These are phyloP conservation scores for Pyrrhosoma nymphula DNA, from an alignment of 2,888 invertebrate species.

Conservation along the genomic window DNA sequence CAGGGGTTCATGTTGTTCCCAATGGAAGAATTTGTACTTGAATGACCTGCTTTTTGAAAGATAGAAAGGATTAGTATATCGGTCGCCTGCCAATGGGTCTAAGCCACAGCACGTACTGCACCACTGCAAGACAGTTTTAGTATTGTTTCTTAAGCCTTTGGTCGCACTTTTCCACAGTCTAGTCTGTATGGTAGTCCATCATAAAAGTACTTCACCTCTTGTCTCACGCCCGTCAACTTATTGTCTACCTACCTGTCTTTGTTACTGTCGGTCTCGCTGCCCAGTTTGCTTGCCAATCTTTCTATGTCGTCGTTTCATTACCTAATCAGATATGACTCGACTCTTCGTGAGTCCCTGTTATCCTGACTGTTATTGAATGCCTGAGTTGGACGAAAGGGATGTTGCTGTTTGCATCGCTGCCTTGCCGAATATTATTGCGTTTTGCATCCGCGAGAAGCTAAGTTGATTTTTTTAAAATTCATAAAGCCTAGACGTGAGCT, in stretches of 20 bases:
- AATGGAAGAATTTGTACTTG: no score
- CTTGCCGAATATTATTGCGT: neutral
- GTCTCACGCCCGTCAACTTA: neutral
- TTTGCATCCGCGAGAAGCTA: neutral
- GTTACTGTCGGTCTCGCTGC: neutral
- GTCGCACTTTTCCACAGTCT: neutral
- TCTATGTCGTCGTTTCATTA: neutral
- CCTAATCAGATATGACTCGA: neutral
- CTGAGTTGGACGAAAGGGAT: neutral
- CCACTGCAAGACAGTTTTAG: neutral
- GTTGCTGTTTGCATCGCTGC: neutral
- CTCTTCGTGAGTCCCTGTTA: neutral
- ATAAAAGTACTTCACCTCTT: neutral
- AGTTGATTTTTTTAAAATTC: neutral
- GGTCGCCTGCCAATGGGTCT: conserved; percentile 46
- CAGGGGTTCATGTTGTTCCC: no score
- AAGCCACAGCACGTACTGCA: conserved; percentile 16
- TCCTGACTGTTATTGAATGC: neutral
- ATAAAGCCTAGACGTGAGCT: neutral
- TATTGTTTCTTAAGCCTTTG: neutral
- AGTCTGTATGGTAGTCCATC: neutral
- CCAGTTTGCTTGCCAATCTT: neutral
- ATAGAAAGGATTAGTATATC: neutral
- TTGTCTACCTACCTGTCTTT: neutral
- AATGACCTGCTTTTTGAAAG: neutral